Evolutionary conservation across 2,888 invertebrate species (phyloP), one percentile per base, ranked within the genome.

Genomic region (Pterostichus niger): DNA sequence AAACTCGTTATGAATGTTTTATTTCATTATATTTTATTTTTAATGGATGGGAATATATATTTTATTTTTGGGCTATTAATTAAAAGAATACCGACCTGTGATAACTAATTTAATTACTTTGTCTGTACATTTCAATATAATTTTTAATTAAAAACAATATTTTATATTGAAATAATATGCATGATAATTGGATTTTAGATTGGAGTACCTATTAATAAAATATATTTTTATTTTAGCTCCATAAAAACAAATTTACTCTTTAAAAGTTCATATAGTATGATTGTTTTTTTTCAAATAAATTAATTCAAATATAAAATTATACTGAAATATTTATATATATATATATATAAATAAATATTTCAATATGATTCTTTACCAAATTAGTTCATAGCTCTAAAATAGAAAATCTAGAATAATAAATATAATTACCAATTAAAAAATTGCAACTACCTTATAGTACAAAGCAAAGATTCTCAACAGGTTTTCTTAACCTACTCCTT

Each of bases 61-160:
- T 64, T 64, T 35, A 64, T 64, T 64, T 64, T 33, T 0, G 35
- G 33, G 64, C 35, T 64, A 64, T 64, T 35, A 64, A 64, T 64
- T 64, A 64, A 33, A 33, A n/a, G 33, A 61, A 33, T 35, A 10
- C 61, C 6, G n/a, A 33, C 33, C 61, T n/a, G 11, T 35, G 35
- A 64, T 64, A 6, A 33, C 35, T 64, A 64, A 64, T 35, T 64
- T 35, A 64, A 64, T 64, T 64, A 35, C 33, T 64, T 13, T 64
- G 59, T 59, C 59, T 24, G 35, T 33, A 13, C 31, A 13, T 31
- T 64, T 64, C 64, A 64, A 64, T 64, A 49, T n/a, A 64, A 64
- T 64, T 64, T 64, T 64, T 40, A 64, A 64, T 64, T 13, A 64
- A 64, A 64, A 35, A 33, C 64, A 64, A 64, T 64, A 64, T 64